Base-by-base conservation (phyloP, 2,113 vertebrate genomes). In the Picathartes gymnocephalus region DNA sequence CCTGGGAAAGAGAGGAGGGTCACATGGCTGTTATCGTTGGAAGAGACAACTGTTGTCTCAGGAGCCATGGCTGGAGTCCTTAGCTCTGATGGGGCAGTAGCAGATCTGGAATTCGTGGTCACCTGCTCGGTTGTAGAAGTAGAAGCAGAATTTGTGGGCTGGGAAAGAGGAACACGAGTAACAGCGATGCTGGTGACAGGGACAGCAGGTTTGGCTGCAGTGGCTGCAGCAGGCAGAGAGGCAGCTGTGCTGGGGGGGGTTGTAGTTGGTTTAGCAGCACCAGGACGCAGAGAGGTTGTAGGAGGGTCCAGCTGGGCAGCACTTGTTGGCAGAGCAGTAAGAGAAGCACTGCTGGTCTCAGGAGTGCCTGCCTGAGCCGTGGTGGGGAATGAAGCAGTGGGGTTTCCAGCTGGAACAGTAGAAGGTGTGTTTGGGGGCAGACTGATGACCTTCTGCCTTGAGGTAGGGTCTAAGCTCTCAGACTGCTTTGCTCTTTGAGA, bases 351-450 rank as follows among this genome's bases (percentile, higher is more conserved):
- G 28, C 69, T 81, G 76, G 10, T 31, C 53, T 47, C 25, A 15
- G 60, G 25, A 82, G 10, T 0, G 0, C 18, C n/a, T 18, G 71
- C 15, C 58, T 9, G 58, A 35, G 45, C 7, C 35, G 25, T 7
- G 47, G 14, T 13, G 14, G 50, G 39, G 27, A 82, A 50, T 0
- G 13, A 14, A 47, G 39, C 25, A 18, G 61, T 30, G 39, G 9
- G 1, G 4, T n/a, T 44, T 18, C 42, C 77, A 56, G 0, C 18
- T 47, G 1, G 76, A 77, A 54, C 17, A 33, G 69, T 22, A n/a
- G 16, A 11, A 30, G 79, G 35, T 0, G 0, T 30, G 1, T 65
- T 76, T 87, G 82, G 44, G 1, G 28, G 53, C 27, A 62, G n/a
- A 16, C 25, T 27, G n/a, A 35, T 82, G 50, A 4, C 15, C 27